Base-by-base conservation (phyloP, 2,113 vertebrate species). In the cattle (Bos taurus) region DNA sequence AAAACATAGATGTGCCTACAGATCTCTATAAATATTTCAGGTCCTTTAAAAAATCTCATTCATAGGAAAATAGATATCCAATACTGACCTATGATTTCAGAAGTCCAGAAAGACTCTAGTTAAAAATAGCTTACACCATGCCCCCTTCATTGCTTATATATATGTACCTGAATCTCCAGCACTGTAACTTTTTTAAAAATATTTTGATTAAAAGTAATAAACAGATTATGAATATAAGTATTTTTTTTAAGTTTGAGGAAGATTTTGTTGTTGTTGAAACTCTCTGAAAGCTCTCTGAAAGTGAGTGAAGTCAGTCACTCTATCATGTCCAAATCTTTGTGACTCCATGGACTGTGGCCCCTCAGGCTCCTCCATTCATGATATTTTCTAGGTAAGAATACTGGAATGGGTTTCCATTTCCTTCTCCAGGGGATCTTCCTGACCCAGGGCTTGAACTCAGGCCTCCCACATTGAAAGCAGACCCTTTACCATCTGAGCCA, bases 131-230 rank as follows among this genome's bases (percentile, higher is more conserved):
- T 57, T 48, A 43, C 10, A 40, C n/a, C 10, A 90, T 77, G 0
- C 23, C n/a, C 5, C 19, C 11, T 7, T 33, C 15, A 74, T 67
- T 19, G 6, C 4, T 48, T 50, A n/a, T 91, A 77, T 50, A 52
- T 82, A 83, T 1, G 17, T 52, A 77, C 15, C 6, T 30, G 43
- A 93, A 71, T 40, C 13, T 56, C 8, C 36, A 67, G 16, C 62
- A 96, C 94, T 50, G 26, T 74, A 92, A 23, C 17, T 92, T 67
- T 90, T 77, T 71, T 54, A 93, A 93, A 93, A 93, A 67, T 8
- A 90, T 74, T 74, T 67, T 67, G 0, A n/a, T 88, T 90, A 59
- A 88, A 97, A 82, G 54, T 81, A 50, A 30, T 85, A 56, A 26
- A 77, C 17, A 90, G 40, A 89, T 90, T 71, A 62, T 64, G 8